Base-by-base conservation (phyloP, 2,888 invertebrate genomes). In the Tachina grossa region DNA sequence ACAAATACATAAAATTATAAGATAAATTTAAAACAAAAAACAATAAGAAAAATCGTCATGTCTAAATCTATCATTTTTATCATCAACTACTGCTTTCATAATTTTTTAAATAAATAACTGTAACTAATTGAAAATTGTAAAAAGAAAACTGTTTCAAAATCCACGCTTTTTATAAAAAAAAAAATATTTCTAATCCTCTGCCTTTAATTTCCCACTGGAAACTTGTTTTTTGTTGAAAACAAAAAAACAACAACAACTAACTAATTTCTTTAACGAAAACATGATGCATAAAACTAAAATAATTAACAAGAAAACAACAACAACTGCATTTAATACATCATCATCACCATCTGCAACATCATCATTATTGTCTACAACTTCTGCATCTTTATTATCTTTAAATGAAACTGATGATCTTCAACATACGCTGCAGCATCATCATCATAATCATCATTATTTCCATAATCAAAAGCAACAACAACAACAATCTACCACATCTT, bases 241-340 rank as follows among this genome's bases (percentile, higher is more conserved):
- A 47, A 72, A 43, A 31, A 2, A 31, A 22, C 9, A 51, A 63
- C 53, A 51, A 41, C 9, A 16, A 16, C 16, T 49, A 51, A 31
- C 16, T 11, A 63, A 66, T 43, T 49, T 49, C 55, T n/a, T 51
- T 19, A 49, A 77, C 47, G 22, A 63, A 78, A 79, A 75, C 78
- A 85, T 71, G 76, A 85, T 85, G 85, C 85, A 85, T 85, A 85
- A 75, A 85, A 83, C 71, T 53, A 85, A 74, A 72, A 47, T 72
- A 65, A 79, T 76, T 41, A 82, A 51, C 22, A 85, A 84, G 16
- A 72, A 72, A 74, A 81, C 59, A 68, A 75, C 57, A 76, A 75
- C 57, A 76, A 81, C 49, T 74, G 89, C 90, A 89, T 90, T 88
- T 88, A 89, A 89, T 88, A 89, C 57, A 88, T 87, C 87, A 84